Evolutionary conservation across 2,888 invertebrate genomes (phyloP).

Genomic region (Muschampia staudingeri): DNA sequence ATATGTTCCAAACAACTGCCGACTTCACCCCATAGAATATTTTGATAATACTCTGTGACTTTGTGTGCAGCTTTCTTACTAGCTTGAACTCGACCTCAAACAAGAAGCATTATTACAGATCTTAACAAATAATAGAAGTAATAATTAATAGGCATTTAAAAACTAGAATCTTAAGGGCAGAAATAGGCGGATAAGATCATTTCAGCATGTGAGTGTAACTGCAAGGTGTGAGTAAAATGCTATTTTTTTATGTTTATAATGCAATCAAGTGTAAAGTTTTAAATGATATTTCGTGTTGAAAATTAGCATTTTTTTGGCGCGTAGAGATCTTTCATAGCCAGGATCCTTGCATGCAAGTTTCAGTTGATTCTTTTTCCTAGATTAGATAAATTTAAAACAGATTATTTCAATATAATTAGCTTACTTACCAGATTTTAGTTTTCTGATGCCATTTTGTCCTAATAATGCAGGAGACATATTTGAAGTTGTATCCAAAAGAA

Average conservation of each 20-base stretch:
- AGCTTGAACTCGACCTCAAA: conserved; percentile 91
- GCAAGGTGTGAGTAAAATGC: no score
- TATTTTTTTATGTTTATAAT: no score
- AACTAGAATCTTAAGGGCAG: no score
- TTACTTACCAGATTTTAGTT: conserved; percentile 87
- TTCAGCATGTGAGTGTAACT: no score
- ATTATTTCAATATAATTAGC: background rate
- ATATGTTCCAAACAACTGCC: conserved; percentile 96
- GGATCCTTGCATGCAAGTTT: no score
- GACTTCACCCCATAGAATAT: conserved; percentile 95
- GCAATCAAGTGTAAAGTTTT: no score
- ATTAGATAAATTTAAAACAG: background rate
- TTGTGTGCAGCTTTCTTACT: conserved; percentile 92
- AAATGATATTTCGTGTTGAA: no score
- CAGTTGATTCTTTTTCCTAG: no score
- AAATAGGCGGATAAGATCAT: no score
- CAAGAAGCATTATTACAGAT: background rate
- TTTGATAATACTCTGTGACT: conserved; percentile 93
- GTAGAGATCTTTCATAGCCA: no score
- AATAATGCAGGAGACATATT: conserved; percentile 91
- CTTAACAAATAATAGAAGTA: background rate
- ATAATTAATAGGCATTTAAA: no score
- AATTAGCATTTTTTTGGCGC: no score
- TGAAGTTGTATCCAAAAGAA: conserved; percentile 91
- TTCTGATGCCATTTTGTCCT: conserved; percentile 92